Percentiles rank a stretch among this genome's conserved stretches.
phyloP scores from a whole-genome alignment of 2,888 invertebrate genomes.

The Temnothorax rugatulus region DNA sequence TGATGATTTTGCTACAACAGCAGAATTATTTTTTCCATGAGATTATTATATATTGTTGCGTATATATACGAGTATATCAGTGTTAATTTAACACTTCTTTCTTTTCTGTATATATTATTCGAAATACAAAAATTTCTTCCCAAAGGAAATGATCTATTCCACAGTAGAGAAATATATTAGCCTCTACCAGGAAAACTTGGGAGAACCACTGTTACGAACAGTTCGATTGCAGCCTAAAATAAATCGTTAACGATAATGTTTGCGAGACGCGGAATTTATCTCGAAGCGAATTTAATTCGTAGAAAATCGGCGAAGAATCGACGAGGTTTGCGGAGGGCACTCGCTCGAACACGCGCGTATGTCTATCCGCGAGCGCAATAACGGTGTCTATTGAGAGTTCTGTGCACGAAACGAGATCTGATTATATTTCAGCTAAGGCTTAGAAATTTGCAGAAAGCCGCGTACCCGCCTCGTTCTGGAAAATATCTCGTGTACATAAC shows the following conservation, averaged over 20 bases:
- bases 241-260: neutral
- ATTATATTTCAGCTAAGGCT: neutral
- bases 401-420: neutral
- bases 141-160: neutral
- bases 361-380: neutral
- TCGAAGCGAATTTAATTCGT: neutral
- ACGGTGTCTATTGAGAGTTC: neutral
- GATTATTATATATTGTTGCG: too few species aligned
- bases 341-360: neutral
- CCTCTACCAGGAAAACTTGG: neutral
- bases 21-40: too few species aligned
- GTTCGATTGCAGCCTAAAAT: neutral
- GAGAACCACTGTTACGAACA: neutral
- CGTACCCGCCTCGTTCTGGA: neutral
- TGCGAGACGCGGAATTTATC: neutral
- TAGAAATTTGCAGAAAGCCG: neutral
- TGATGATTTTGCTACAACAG: too few species aligned
- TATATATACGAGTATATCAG: too few species aligned
- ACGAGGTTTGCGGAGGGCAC: neutral
- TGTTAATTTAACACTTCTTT: too few species aligned
- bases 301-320: neutral
- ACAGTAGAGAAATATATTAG: neutral
- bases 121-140: neutral
- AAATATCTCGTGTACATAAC: neutral
- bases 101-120: neutral